phyloP scores from a whole-genome alignment of 2,113 vertebrate genomes.

The Oenanthe melanoleuca region DNA sequence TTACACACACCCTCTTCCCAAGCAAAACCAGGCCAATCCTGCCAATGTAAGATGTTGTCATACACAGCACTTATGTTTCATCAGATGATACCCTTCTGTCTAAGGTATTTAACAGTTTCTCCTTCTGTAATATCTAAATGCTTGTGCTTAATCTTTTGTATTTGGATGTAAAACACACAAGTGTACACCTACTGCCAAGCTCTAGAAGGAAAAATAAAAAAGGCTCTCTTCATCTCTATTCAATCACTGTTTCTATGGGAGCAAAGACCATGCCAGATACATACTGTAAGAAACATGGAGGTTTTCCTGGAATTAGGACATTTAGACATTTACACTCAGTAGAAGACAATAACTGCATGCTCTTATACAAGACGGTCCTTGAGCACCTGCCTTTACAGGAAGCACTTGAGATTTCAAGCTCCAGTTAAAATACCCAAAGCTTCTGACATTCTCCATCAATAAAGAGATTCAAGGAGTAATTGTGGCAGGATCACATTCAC shows the following conservation, averaged over 20 bases:
- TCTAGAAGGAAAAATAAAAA: neutral
- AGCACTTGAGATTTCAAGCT: neutral
- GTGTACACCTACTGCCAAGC: neutral
- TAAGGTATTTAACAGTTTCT: neutral
- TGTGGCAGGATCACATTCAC: neutral
- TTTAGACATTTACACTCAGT: neutral
- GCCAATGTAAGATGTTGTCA: neutral
- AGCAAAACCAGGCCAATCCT: neutral
- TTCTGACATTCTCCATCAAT: neutral
- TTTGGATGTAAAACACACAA: neutral
- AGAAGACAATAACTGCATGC: neutral
- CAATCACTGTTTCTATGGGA: neutral
- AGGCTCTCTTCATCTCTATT: neutral
- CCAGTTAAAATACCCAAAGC: neutral
- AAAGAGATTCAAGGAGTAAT: neutral
- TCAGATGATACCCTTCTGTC: neutral
- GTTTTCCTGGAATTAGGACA: neutral
- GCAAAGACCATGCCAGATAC: neutral
- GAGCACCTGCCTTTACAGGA: neutral
- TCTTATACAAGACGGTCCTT: neutral
- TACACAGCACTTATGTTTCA: neutral
- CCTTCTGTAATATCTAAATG: neutral
- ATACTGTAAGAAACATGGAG: fast-evolving
- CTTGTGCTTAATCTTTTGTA: neutral
- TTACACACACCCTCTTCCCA: neutral